These are phyloP conservation scores for Gorsachius goisagi DNA, from an alignment of 2,113 vertebrate species.

Conservation along the genomic window DNA sequence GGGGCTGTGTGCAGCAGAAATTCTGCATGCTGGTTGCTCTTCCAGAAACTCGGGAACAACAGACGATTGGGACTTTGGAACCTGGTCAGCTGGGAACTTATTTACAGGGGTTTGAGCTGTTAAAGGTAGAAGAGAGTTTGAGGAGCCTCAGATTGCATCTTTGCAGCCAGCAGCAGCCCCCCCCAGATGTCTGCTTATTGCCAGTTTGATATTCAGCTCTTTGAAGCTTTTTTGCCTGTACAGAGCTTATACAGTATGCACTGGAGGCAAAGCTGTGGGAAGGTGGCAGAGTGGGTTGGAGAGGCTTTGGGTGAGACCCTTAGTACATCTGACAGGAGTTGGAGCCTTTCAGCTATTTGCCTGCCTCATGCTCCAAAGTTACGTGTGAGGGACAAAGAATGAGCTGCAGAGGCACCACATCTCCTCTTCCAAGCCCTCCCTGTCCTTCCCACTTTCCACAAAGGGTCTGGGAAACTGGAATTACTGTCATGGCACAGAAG, in stretches of 20 bases:
- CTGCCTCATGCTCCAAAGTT: background rate
- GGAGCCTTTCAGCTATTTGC: background rate
- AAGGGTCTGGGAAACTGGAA: background rate
- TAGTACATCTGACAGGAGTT: background rate
- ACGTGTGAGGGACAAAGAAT: background rate
- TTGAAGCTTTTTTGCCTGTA: background rate
- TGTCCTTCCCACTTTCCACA: background rate
- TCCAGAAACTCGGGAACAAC: background rate
- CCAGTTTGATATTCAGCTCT: background rate
- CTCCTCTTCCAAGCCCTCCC: background rate
- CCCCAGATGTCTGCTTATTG: background rate
- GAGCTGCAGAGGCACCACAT: background rate
- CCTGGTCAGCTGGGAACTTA: background rate
- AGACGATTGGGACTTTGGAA: background rate
- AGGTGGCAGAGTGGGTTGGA: background rate
- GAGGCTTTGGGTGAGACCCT: background rate
- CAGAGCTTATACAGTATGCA: background rate
- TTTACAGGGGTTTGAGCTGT: background rate
- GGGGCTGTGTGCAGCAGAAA: conserved; percentile 44
- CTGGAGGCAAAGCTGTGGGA: background rate
- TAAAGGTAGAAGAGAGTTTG: background rate
- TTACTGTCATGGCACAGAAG: background rate
- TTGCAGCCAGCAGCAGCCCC: background rate
- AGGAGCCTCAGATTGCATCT: background rate
- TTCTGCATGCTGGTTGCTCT: background rate